Conservation (phyloP, 1,140 invertebrate species). For the Propsilocerus akamusi region DNA sequence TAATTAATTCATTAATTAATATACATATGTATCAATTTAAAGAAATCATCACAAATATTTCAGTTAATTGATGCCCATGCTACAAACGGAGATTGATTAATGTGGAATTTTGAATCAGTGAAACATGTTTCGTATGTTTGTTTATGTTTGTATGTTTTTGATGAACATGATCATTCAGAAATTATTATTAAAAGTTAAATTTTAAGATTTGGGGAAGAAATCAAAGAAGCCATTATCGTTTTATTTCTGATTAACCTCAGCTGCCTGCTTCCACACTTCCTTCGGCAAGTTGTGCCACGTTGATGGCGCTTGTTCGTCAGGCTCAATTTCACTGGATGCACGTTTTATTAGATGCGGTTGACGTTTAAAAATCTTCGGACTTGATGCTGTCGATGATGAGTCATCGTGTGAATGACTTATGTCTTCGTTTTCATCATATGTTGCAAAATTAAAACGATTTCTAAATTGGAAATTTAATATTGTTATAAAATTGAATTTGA, state of each 20-base stretch:
- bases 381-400: slow-evolving; percentile 6
- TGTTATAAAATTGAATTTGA: background rate
- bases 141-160: background rate
- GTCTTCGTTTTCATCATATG: slow-evolving; percentile 3
- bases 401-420: slow-evolving; percentile 10
- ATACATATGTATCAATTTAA: no score
- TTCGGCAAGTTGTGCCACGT: slow-evolving; percentile 63
- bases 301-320: slow-evolving; percentile 15
- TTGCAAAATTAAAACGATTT: background rate
- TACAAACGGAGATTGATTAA: no score
- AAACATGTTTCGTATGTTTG: no score
- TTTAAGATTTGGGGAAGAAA: background rate
- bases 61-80: no score
- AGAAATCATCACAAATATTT: no score
- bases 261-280: slow-evolving; percentile 57
- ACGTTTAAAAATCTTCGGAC: background rate
- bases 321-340: slow-evolving; percentile 7
- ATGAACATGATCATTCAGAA: background rate
- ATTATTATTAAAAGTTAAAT: background rate
- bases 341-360: background rate
- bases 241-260: slow-evolving; percentile 34
- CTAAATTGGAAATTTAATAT: background rate
- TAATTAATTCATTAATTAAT: no score
- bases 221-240: background rate
- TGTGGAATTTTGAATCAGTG: no score